Percentiles rank a stretch among this genome's conserved stretches.
phyloP scores from a whole-genome alignment of 2,797 vertebrate genomes.

The Amazona ochrocephala region DNA sequence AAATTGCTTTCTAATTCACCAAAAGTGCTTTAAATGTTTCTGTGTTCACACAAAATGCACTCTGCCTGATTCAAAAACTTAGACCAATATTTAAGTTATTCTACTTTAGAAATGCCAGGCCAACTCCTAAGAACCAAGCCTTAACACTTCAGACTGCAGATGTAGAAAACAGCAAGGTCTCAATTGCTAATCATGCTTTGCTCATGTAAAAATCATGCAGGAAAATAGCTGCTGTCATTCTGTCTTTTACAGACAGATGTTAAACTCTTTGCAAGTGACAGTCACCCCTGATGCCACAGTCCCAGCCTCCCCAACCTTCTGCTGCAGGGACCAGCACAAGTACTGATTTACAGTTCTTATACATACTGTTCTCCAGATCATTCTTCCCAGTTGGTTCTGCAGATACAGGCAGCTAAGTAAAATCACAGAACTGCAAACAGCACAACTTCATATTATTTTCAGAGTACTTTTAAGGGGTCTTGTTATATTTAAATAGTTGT shows the following conservation, averaged over 20 bases:
- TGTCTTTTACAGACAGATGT: neutral
- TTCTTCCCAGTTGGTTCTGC: neutral
- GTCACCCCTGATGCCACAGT: neutral
- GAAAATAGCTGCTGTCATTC: neutral
- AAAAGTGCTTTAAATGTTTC: neutral
- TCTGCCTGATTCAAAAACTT: neutral
- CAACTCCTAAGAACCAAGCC: neutral
- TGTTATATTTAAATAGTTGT: neutral
- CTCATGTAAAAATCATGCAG: neutral
- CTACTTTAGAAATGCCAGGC: neutral
- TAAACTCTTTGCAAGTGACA: neutral
- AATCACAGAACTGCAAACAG: neutral
- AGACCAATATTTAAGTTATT: neutral
- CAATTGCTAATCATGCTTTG: neutral
- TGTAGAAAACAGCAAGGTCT: neutral
- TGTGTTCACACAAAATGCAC: neutral
- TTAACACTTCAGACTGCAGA: neutral
- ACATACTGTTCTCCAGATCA: neutral
- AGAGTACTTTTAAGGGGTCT: neutral
- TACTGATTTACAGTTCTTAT: neutral
- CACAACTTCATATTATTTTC: neutral
- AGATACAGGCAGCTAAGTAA: neutral
- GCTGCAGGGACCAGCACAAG: neutral
- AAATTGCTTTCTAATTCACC: neutral
- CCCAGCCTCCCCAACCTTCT: neutral